Conservation (phyloP, 2,888 invertebrate genomes). For the Rhamnusium bicolor region DNA sequence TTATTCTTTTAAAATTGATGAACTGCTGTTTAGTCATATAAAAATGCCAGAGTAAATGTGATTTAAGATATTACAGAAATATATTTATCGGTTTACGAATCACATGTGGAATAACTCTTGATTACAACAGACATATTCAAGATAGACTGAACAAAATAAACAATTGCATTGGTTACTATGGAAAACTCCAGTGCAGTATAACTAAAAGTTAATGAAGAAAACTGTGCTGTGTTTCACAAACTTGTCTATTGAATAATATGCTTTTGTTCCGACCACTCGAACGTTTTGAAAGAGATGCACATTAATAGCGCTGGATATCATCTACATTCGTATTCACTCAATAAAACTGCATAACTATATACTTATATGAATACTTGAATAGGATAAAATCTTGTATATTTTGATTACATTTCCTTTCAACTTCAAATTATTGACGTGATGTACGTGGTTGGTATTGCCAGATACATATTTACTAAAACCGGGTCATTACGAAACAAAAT, state of each 20-base stretch:
- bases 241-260: constrained; percentile 21
- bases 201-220: constrained; percentile 22
- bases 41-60: too few relatives aligned
- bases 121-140: background rate
- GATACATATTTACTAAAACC: background rate
- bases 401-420: background rate
- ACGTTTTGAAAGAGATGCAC: constrained; percentile 16
- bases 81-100: background rate
- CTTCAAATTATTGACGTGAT: background rate
- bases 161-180: background rate
- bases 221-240: constrained; percentile 7
- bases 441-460: background rate
- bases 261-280: constrained; percentile 11
- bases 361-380: background rate
- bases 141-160: constrained; percentile 1
- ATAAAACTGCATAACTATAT: background rate
- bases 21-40: too few relatives aligned
- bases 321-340: background rate
- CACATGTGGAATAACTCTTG: background rate
- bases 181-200: background rate
- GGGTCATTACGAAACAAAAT: background rate
- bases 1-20: too few relatives aligned
- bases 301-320: background rate
- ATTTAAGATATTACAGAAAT: background rate
- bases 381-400: background rate